These are phyloP conservation scores for Phylloscopus collybita DNA, from an alignment of 2,797 vertebrate genomes.

Conservation along the genomic window DNA sequence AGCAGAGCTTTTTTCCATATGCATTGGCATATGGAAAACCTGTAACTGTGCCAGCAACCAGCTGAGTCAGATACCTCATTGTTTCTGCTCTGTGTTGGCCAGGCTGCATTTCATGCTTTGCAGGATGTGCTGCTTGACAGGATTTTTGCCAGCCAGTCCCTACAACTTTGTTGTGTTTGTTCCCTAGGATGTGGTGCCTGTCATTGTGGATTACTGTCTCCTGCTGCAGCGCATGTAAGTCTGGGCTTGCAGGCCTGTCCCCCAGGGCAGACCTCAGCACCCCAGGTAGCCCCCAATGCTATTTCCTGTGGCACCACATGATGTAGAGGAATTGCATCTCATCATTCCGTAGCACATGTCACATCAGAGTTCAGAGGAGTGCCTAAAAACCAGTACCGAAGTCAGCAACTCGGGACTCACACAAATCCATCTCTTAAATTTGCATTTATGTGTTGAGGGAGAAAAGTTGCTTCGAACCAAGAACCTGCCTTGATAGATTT, in stretches of 20 bases:
- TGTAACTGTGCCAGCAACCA: neutral
- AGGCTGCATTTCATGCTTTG: neutral
- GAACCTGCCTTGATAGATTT: neutral
- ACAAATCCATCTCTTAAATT: neutral
- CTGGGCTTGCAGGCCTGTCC: neutral
- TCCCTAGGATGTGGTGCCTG: constrained; percentile 88
- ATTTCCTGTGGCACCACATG: neutral
- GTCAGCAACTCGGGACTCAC: neutral
- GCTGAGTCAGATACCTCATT: neutral
- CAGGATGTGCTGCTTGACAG: neutral
- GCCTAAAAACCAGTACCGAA: neutral
- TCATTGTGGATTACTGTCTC: constrained; percentile 93
- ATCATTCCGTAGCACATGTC: neutral
- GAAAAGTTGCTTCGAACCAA: neutral
- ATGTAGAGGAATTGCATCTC: neutral
- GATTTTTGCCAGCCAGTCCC: neutral
- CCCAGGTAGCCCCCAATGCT: neutral
- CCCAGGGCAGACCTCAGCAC: neutral
- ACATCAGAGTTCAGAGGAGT: neutral
- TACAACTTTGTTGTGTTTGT: constrained; percentile 22
- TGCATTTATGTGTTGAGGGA: neutral
- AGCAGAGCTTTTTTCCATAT: neutral
- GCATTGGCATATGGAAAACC: neutral
- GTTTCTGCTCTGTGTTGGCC: neutral
- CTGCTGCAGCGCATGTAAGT: constrained; percentile 92